Base-by-base conservation (phyloP, 2,113 vertebrate species). In the Pseudorectes ferrugineus region DNA sequence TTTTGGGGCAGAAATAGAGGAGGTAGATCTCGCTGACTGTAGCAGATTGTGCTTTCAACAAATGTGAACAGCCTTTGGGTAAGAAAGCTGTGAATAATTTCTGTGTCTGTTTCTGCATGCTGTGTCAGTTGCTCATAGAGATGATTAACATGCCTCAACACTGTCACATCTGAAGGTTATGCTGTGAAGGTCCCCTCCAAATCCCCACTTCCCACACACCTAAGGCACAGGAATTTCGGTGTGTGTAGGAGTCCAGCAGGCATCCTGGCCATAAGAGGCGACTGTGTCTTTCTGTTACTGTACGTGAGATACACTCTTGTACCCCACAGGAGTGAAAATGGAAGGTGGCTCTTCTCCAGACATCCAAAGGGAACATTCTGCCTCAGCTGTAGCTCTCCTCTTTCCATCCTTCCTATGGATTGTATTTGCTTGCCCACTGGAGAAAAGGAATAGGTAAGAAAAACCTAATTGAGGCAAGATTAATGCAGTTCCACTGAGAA, bases 401-500 rank as follows among this genome's bases (percentile, higher is more conserved):
- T 84, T 65, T 45, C 68, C 25, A 21, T 67, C 43, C 28, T 80
- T 70, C 48, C n/a, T 36, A 17, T 28, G n/a, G 42, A 59, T 92
- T 87, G 92, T 55, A 74, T 87, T 88, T 85, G 13, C 55, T 94
- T 91, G 52, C 66, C 58, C 77, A 49, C 7, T 12, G 49, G 46
- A 76, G 42, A 59, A 88, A 92, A 87, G 73, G 40, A 68, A 51
- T 76, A 91, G 73, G 77, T 89, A 95, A 92, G 93, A 89, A 89
- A 91, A 95, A 29, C 74, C 77, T 92, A 89, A 95, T 40, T 89
- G 86, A 95, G 45, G 54, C 78, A 91, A 91, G 93, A 93, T 89
- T 46, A 87, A 92, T 78, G 72, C 61, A 73, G 70, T 48, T 89
- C 77, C 81, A 25, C 58, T 46, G 94, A 70, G 84, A 76, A 72